These are phyloP conservation scores for Pseudorasbora parva DNA, from an alignment of 2,113 vertebrate genomes.

Conservation along the genomic window DNA sequence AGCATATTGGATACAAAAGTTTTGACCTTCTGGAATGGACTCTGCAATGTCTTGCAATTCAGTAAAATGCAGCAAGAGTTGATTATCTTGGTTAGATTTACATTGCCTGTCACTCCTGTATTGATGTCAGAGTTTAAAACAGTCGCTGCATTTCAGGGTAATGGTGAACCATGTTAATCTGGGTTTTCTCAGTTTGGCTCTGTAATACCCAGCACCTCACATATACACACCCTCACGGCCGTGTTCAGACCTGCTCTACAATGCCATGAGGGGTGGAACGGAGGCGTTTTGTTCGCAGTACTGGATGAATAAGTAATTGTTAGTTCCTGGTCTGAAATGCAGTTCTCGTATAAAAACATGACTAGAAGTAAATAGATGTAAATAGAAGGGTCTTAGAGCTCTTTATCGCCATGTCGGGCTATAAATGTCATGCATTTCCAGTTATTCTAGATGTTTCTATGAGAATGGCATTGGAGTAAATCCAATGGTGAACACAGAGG, in stretches of 20 bases:
- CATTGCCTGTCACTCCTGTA: neutral
- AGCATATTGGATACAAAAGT: neutral
- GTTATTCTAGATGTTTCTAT: conserved; percentile 1
- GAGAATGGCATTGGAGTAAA: neutral
- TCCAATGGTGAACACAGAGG: neutral
- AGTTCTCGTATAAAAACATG: neutral
- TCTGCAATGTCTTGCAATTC: neutral
- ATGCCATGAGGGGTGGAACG: neutral
- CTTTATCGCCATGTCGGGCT: neutral
- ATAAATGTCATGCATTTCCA: neutral
- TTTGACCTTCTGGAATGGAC: neutral
- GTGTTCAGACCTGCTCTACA: conserved; percentile 53
- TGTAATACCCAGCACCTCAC: neutral
- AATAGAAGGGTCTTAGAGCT: neutral
- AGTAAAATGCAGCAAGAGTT: neutral
- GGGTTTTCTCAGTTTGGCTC: conserved; percentile 18
- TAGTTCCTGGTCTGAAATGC: neutral
- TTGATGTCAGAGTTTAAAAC: neutral
- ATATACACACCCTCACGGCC: conserved; percentile 52
- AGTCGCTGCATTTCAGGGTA: neutral
- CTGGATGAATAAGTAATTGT: conserved; percentile 27
- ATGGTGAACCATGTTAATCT: neutral
- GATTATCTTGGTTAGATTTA: neutral
- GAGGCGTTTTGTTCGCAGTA: neutral
- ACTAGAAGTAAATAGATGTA: neutral